A percentile compares a stretch with the other conserved stretches of the same genome.
Conservation (phyloP, 2,113 vertebrate species). For the Rostratula benghalensis region DNA sequence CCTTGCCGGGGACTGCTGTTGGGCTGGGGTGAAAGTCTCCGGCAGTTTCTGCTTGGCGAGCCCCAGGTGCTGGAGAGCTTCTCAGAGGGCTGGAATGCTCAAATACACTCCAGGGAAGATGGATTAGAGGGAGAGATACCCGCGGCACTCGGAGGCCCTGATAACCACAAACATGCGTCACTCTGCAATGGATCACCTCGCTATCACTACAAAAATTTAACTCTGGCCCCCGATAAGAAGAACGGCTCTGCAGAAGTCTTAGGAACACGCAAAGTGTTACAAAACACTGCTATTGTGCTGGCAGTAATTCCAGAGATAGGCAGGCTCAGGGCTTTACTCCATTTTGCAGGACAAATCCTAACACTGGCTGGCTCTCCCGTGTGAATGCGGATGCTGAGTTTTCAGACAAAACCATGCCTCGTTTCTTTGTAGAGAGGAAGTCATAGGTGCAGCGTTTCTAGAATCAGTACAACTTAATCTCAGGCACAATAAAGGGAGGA, state of each 20-base stretch:
- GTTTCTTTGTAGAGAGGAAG: background rate
- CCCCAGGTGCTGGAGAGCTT: background rate
- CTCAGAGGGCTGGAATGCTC: background rate
- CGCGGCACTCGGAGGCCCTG: background rate
- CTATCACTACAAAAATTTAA: background rate
- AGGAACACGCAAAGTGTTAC: background rate
- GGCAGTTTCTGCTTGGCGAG: background rate
- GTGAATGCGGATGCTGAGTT: fast-evolving
- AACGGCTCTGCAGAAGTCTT: background rate
- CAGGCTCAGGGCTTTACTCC: background rate
- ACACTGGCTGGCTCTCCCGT: background rate
- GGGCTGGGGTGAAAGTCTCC: fast-evolving
- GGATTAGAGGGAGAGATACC: background rate
- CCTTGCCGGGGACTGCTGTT: background rate
- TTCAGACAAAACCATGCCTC: background rate
- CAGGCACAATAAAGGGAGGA: background rate
- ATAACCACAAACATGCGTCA: fast-evolving
- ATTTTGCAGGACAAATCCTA: background rate
- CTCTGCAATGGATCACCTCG: background rate
- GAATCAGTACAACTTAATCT: background rate
- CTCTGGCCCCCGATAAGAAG: background rate
- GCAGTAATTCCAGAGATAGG: background rate
- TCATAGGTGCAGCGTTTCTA: background rate
- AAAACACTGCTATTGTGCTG: background rate
- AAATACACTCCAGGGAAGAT: background rate